Evolutionary conservation across 2,888 invertebrate genomes (phyloP).

Genomic region (Machimus atricapillus): DNA sequence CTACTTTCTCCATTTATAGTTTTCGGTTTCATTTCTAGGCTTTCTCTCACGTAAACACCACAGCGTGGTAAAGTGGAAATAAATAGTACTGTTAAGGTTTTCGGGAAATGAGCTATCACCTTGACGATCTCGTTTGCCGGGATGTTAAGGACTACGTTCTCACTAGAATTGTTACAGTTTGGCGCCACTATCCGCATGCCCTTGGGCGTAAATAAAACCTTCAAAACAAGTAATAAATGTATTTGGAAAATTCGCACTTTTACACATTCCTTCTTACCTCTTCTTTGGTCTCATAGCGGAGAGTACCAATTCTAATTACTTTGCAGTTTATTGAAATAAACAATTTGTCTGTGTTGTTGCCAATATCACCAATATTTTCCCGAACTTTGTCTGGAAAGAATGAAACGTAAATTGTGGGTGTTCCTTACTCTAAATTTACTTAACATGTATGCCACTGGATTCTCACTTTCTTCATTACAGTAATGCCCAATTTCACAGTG

Average conservation of each 20-base stretch:
- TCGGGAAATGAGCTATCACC: conserved; percentile 80
- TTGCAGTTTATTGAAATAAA: conserved; percentile 73
- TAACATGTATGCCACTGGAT: background rate
- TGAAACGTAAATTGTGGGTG: background rate
- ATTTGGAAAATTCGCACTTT: background rate
- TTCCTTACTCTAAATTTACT: background rate
- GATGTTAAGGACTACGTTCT: conserved; percentile 71
- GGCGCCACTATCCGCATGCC: conserved; percentile 71
- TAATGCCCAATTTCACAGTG: too few relatives aligned
- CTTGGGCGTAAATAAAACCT: conserved; percentile 68
- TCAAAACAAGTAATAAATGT: conserved; percentile 49
- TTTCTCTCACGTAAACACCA: conserved; percentile 73
- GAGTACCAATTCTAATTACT: conserved; percentile 84
- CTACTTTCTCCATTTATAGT: conserved; percentile 45
- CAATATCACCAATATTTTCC: conserved; percentile 63
- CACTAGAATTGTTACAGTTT: conserved; percentile 64
- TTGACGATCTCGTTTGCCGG: conserved; percentile 74
- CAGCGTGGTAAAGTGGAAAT: conserved; percentile 77
- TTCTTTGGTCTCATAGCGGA: conserved; percentile 78
- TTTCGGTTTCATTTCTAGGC: conserved; percentile 70
- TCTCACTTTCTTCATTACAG: background rate
- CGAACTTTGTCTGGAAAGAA: conserved; percentile 65
- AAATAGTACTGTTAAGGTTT: conserved; percentile 79
- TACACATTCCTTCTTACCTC: conserved; percentile 65
- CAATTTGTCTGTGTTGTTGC: conserved; percentile 61